Evolutionary conservation across 2,797 vertebrate genomes (phyloP).

Genomic region (Melanogrammus aeglefinus): DNA sequence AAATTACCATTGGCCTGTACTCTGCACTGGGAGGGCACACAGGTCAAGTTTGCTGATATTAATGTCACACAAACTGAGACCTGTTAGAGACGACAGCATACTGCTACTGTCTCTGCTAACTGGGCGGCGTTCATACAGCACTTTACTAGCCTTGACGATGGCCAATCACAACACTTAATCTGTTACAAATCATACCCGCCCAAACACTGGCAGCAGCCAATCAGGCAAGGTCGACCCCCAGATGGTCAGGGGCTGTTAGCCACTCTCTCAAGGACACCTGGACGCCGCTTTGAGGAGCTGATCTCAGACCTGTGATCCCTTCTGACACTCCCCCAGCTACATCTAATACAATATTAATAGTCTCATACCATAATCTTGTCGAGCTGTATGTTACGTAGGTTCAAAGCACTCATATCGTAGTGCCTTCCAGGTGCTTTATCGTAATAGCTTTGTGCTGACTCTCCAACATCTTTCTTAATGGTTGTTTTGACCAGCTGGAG

Average conservation of each 20-base stretch:
- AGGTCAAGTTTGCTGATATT: background rate
- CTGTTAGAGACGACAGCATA: background rate
- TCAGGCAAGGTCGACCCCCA: background rate
- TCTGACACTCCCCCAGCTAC: background rate
- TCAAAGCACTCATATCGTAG: background rate
- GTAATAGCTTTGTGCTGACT: background rate
- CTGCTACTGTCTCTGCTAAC: background rate
- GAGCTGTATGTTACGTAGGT: background rate
- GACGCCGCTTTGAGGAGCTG: background rate
- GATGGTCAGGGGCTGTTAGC: background rate
- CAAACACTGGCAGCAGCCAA: background rate
- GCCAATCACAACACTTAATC: background rate
- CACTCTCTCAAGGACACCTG: background rate
- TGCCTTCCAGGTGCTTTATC: background rate
- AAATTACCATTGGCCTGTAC: conserved; percentile 29
- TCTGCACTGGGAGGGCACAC: conserved; percentile 10
- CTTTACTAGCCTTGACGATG: background rate
- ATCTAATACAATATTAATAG: background rate
- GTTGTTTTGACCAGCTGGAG: background rate
- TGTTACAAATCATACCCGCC: background rate
- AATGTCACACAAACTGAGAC: background rate
- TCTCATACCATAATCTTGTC: background rate
- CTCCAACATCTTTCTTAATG: background rate
- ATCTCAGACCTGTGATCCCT: background rate
- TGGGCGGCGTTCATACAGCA: background rate